Conservation (phyloP, 2,113 vertebrate species). For the Zapornia atra region DNA sequence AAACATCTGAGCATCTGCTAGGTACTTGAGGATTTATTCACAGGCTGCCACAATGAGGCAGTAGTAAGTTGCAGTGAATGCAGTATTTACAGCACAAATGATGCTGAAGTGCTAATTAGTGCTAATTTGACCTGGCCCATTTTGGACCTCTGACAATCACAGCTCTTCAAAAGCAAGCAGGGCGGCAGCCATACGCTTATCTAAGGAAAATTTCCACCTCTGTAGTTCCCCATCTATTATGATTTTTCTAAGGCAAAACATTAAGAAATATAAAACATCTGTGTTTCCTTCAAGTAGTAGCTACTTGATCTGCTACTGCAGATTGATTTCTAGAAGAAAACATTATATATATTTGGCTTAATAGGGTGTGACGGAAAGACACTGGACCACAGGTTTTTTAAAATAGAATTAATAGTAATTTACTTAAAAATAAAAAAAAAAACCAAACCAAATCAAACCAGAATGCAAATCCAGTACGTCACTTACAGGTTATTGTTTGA, state of each 20-base stretch:
- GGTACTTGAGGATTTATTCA: constrained; percentile 43
- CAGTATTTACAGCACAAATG: constrained; percentile 31
- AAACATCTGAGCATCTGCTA: constrained; percentile 6
- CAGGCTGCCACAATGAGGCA: constrained; percentile 67
- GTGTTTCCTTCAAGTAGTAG: neutral
- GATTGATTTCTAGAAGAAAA: neutral
- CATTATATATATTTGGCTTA: neutral
- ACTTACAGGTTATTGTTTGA: no score
- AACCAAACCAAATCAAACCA: no score
- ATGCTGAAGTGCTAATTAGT: constrained; percentile 43
- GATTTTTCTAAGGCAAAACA: neutral
- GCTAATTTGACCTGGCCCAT: constrained; percentile 41
- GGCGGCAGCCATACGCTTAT: neutral
- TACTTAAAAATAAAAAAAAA: no score
- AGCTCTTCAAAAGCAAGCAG: constrained; percentile 11
- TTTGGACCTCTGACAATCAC: constrained; percentile 30
- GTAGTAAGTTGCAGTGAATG: constrained; percentile 63
- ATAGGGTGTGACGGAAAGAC: no score
- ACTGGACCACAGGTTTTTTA: no score
- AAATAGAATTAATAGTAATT: no score
- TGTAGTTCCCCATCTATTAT: neutral
- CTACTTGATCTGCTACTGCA: neutral
- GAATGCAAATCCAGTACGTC: no score
- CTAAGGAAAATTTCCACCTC: neutral
- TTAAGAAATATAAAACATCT: neutral